phyloP scores from a whole-genome alignment of 2,888 invertebrate species.

The Dilophus febrilis region DNA sequence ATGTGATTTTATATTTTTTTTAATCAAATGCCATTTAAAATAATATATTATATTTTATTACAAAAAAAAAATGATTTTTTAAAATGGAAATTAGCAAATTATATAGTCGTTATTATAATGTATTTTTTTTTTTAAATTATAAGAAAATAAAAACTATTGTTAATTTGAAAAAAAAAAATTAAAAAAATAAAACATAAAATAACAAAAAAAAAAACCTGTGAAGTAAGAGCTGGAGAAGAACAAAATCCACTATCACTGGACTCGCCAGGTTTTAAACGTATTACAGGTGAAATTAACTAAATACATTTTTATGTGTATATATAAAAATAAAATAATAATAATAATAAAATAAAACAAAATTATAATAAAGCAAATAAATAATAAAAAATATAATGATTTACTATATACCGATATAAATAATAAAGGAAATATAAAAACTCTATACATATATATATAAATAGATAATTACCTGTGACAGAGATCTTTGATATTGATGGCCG shows the following conservation, averaged over 20 bases:
- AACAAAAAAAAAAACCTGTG: slow-evolving; percentile 23
- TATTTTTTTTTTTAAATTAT: no score
- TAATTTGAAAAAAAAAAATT: no score
- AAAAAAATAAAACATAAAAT: background rate
- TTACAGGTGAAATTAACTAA: slow-evolving; percentile 38
- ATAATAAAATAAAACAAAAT: slow-evolving; percentile 18
- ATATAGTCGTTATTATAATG: no score
- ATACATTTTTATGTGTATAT: slow-evolving; percentile 11
- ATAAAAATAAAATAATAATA: slow-evolving; percentile 20
- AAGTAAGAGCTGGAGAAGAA: slow-evolving; percentile 32
- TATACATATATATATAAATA: background rate
- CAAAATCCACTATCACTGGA: slow-evolving; percentile 34
- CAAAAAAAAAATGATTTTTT: no score
- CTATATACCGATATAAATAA: no score
- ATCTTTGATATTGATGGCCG: slow-evolving; percentile 49
- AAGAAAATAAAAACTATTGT: no score
- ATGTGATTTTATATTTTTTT: no score
- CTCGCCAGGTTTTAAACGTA: slow-evolving; percentile 37
- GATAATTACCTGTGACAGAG: slow-evolving; percentile 56
- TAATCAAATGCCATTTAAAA: no score
- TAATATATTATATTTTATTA: no score
- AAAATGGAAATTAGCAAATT: no score
- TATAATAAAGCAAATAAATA: slow-evolving; percentile 10
- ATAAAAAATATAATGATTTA: no score
- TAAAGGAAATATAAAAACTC: no score